Conservation (phyloP, 2,888 invertebrate genomes). For the Belgica antarctica region DNA sequence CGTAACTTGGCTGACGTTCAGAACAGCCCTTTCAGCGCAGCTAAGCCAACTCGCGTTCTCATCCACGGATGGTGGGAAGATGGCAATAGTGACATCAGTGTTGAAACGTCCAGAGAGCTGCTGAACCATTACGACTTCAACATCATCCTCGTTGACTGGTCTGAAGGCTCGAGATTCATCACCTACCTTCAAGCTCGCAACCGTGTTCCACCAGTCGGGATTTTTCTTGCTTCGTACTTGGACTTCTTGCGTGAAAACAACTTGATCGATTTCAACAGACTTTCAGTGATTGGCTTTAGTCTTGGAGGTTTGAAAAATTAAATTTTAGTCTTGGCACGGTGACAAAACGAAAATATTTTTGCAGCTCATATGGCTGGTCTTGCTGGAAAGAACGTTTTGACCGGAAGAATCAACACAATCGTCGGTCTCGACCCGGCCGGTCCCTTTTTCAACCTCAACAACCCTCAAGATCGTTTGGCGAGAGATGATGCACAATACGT, state of each 20-base stretch:
- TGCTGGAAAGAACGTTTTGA: neutral
- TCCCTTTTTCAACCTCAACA: neutral
- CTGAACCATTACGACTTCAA: constrained; percentile 43
- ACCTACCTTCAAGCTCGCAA: constrained; percentile 50
- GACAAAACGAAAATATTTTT: neutral
- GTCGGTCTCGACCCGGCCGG: constrained; percentile 28
- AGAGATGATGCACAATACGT: neutral
- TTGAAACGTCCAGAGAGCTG: constrained; percentile 15
- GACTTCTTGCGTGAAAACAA: constrained; percentile 48
- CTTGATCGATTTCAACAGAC: constrained; percentile 31
- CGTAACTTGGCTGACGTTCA: neutral
- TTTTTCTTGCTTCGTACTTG: constrained; percentile 49
- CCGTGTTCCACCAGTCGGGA: constrained; percentile 49
- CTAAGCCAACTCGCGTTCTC: neutral
- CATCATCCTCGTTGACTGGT: constrained; percentile 51
- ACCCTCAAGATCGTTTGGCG: neutral
- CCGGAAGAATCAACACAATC: neutral
- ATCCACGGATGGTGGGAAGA: constrained; percentile 30
- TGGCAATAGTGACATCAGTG: neutral
- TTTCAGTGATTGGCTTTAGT: constrained; percentile 53
- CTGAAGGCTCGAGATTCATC: constrained; percentile 49
- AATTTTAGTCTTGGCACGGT: constrained; percentile 35
- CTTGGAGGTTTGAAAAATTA: constrained; percentile 49
- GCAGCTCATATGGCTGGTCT: constrained; percentile 16
- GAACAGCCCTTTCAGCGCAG: neutral